Evolutionary conservation across 2,888 invertebrate species (phyloP), one percentile per base, ranked within the genome.

Genomic region (Myathropa florea): DNA sequence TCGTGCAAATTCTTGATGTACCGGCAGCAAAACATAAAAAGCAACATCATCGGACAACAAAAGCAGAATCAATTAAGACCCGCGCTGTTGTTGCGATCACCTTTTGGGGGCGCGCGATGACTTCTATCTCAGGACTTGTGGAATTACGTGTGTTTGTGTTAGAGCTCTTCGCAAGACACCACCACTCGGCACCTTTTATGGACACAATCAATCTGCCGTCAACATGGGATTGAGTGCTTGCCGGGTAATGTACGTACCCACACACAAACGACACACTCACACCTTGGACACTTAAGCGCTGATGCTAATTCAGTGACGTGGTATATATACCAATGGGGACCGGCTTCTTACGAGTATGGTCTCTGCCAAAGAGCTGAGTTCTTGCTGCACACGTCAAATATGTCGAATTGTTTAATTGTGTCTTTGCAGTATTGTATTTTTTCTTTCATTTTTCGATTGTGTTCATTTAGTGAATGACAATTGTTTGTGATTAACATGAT

Each of bases 401-500:
- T 80, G 61, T 75, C 65, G 60, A 80, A 80, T 76, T 71, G 24
- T 46, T 84, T 65, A 84, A 84, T 81, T 81, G 81, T 81, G 71
- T 39, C 71, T 85, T 53, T 81, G 80, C 70, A 72, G 75, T 72
- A 53, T 68, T 81, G 75, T 72, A 53, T 68, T 81, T 72, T 59
- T 70, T 64, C 64, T 21, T 55, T 53, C 67, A 55, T 61, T 63
- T 30, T 60, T 21, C 23, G 70, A 71, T 33, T 75, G 60, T 70
- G 60, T 81, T 76, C 65, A 67, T 80, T 84, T 76, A 59, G 71
- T 57, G 83, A 70, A 79, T 70, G 79, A 83, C 75, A 75, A 67
- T 39, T 73, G 76, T 30, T 63, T 85, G 63, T 73, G 72, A 85
- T 85, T 85, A 85, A 77, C 82, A 85, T 82, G 72, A 85, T 85